Conservation (phyloP, 2,888 invertebrate genomes). For the Villa cingulata region DNA sequence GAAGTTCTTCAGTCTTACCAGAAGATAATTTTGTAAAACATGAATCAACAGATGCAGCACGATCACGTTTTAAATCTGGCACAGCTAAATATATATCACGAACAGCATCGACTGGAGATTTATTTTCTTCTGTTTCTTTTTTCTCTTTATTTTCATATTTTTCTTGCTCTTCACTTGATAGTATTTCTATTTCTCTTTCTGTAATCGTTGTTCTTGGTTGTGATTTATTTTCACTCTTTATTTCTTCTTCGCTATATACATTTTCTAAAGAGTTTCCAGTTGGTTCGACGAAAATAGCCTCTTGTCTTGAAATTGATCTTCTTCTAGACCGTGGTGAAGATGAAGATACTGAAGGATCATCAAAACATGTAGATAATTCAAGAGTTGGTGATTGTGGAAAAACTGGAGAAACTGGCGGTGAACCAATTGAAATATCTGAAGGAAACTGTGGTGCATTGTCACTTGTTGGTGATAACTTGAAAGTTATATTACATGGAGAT, state of each 20-base stretch:
- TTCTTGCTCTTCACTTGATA: constrained; percentile 21
- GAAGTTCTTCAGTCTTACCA: constrained; percentile 55
- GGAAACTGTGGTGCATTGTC: constrained; percentile 34
- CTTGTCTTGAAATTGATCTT: constrained; percentile 66
- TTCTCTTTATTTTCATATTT: constrained; percentile 24
- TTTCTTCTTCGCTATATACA: constrained; percentile 41
- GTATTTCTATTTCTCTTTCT: constrained; percentile 17
- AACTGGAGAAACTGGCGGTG: constrained; percentile 34
- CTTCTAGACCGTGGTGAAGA: constrained; percentile 41
- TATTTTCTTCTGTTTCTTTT: neutral
- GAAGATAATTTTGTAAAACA: constrained; percentile 66
- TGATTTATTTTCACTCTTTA: constrained; percentile 19
- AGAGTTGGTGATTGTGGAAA: constrained; percentile 41
- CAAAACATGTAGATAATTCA: constrained; percentile 41
- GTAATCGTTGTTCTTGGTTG: neutral
- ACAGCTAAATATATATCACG: constrained; percentile 66
- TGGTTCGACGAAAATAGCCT: constrained; percentile 66
- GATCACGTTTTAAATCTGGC: constrained; percentile 68
- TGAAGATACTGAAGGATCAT: constrained; percentile 24
- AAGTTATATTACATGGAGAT: constrained; percentile 46
- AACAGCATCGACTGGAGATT: constrained; percentile 35
- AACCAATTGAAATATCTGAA: constrained; percentile 22
- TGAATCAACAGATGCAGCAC: constrained; percentile 79
- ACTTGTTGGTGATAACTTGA: constrained; percentile 47
- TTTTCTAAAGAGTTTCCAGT: constrained; percentile 58